Evolutionary conservation across 1,140 invertebrate genomes (phyloP), one percentile per base, ranked within the genome.

Genomic region (Solen grandis): DNA sequence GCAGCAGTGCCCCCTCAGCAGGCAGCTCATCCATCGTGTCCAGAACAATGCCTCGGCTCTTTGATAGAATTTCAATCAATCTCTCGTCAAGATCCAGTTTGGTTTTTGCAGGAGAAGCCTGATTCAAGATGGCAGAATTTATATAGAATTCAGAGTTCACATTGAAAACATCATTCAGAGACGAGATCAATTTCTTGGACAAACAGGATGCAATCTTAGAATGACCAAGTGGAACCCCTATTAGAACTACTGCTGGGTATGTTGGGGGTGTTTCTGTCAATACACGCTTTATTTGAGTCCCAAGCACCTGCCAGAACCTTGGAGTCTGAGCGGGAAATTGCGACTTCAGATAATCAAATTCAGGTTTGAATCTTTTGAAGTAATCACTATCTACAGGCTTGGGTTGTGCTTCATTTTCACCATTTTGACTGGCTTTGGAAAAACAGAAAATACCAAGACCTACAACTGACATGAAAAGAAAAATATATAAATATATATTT

Each of bases 1-100:
- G 79, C 16, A 90, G 68, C 22, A 90, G 75, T 5, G 86, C 81
- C 19, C 85, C 86, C 29, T 75, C 50, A 0, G 85, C 84, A 2
- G 79, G 55, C 5, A 90, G 60, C 0, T 46, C 35, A 57, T 90
- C 87, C 29, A 90, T 55, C 73, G 88, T 85, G 63, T 87, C 85
- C 19, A 90, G 54, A 13, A 88, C 77, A 27, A 88, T 65, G 19
- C 80, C 78, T 57, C 76, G 75, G 13, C 62, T 36, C 16, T 75
- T 52, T 2, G 62, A 46, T 60, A 87, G 82, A 63, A 79, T 74
- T 8, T 46, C 14, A 25, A 69, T 73, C 4, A 86, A 36, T 27
- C 66, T 54, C 16, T 87, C 35, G 60, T 87, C 86, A 13, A 89
- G 54, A 5, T 83, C 57, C 29, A 80, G 62, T 63, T 87, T 87